A percentile compares a stretch with the other conserved stretches of the same genome.
Evolutionary conservation across 2,797 vertebrate genomes (phyloP).

Genomic region (Danio jaintianensis): DNA sequence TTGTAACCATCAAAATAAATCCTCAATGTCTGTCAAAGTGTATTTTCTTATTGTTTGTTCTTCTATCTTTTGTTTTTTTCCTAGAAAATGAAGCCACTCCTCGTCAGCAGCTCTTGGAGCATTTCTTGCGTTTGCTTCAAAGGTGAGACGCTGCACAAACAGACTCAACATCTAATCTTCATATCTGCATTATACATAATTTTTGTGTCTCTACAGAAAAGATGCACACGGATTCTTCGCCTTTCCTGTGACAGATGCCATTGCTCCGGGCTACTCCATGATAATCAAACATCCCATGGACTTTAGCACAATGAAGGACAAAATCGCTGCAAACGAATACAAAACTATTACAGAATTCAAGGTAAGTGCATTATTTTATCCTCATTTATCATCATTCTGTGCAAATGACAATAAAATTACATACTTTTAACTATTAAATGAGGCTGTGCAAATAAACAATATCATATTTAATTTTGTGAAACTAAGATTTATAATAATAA

Average conservation of each 20-base stretch:
- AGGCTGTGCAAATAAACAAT: too few species aligned
- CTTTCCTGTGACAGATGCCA: constrained; percentile 95
- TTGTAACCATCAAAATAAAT: background rate
- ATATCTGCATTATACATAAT: background rate
- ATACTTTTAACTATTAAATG: background rate
- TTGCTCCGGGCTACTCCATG: constrained; percentile 96
- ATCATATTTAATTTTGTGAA: too few species aligned
- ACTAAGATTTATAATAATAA: too few species aligned
- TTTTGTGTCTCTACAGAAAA: constrained; percentile 82
- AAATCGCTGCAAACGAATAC: constrained; percentile 91
- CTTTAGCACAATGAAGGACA: constrained; percentile 98
- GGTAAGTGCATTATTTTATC: constrained; percentile 71
- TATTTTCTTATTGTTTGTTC: background rate
- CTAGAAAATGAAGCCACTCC: constrained; percentile 92
- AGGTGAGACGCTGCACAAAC: constrained; percentile 76
- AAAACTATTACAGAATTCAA: constrained; percentile 98
- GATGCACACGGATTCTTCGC: constrained; percentile 97
- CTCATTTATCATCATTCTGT: background rate
- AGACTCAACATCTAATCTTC: background rate
- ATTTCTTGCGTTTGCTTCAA: constrained; percentile 96
- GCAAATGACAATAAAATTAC: background rate
- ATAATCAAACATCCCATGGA: constrained; percentile 99
- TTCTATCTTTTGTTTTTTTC: constrained; percentile 59
- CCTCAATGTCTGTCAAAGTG: background rate
- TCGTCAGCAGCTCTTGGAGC: constrained; percentile 93